Evolutionary conservation across 1,140 invertebrate species (phyloP).

Genomic region (Cryptotermes secundus): DNA sequence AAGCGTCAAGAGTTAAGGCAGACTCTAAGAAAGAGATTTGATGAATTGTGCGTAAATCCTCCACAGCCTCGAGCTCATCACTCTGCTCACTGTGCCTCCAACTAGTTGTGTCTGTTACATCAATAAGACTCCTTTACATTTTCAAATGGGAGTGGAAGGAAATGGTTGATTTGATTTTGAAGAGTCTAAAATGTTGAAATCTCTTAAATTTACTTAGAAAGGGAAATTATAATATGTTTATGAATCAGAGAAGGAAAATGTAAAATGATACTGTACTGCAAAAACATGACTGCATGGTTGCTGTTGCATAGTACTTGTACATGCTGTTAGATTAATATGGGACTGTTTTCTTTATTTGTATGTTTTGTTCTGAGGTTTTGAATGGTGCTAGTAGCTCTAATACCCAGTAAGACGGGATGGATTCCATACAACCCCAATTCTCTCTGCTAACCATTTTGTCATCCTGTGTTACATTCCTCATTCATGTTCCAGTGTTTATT

Average conservation of each 20-base stretch:
- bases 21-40: conserved; percentile 77
- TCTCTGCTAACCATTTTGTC: neutral
- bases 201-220: neutral
- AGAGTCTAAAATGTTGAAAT: neutral
- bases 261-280: neutral
- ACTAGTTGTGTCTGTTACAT: conserved; percentile 14
- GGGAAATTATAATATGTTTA: neutral
- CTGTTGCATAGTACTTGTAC: neutral
- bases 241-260: neutral
- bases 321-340: neutral
- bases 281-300: neutral
- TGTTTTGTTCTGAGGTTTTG: conserved; percentile 10
- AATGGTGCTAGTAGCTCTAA: neutral
- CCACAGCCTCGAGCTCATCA: conserved; percentile 8
- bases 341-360: neutral
- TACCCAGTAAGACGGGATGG: neutral
- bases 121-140: neutral
- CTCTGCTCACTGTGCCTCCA: conserved; percentile 30
- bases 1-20: conserved; percentile 79
- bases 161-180: conserved; percentile 2
- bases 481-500: neutral
- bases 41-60: conserved; percentile 60
- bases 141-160: neutral
- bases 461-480: neutral
- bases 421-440: neutral